Conservation (phyloP, 2,888 invertebrate species). For the Macaria liturata region DNA sequence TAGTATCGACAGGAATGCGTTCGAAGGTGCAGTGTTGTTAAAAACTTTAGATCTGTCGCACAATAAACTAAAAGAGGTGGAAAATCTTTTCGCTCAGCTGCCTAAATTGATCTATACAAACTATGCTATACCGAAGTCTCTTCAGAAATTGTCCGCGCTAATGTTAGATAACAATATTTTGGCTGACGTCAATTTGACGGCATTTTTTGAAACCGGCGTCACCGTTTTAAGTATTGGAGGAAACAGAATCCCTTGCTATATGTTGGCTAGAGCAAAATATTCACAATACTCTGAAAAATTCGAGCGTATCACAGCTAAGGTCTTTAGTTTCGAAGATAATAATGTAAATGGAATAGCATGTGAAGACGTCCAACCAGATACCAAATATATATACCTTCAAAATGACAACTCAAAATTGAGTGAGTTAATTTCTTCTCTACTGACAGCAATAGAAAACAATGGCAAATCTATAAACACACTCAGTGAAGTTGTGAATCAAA, state of each 20-base stretch:
- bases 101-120: constrained; percentile 1
- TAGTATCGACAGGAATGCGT: constrained; percentile 1
- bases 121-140: background rate
- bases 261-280: constrained; percentile 2
- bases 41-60: constrained; percentile 10
- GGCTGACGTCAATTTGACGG: background rate
- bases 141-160: constrained; percentile 8
- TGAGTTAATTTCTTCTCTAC: constrained; percentile 3
- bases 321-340: background rate
- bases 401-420: background rate
- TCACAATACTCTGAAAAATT: constrained; percentile 7
- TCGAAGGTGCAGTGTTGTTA: constrained; percentile 4
- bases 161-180: constrained; percentile 7
- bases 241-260: constrained; percentile 4
- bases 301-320: constrained; percentile 2
- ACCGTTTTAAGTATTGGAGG: constrained; percentile 6
- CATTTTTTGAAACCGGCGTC: constrained; percentile 6
- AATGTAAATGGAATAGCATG: constrained; percentile 11
- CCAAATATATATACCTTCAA: background rate
- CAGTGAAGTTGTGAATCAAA: background rate
- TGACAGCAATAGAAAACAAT: constrained; percentile 5
- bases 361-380: background rate
- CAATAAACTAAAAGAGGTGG: constrained; percentile 7
- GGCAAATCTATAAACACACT: background rate
- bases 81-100: constrained; percentile 3